Conservation (phyloP, 2,797 vertebrate genomes). For the Gadopsis bispinosus region DNA sequence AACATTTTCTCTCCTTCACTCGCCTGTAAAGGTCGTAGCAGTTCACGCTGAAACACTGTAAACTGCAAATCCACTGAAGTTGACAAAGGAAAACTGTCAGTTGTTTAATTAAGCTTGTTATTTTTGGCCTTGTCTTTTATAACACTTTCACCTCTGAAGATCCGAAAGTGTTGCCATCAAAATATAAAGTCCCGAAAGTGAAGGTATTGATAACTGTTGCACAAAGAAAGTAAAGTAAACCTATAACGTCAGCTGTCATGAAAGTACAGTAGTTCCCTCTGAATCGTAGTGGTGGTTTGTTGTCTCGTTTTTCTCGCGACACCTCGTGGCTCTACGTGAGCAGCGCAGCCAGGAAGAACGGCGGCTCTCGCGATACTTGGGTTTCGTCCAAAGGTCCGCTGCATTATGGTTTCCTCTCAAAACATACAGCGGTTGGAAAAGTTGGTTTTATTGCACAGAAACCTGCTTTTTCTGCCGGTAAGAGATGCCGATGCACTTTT, state of each 20-base stretch:
- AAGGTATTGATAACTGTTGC: no score
- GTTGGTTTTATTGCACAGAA: background rate
- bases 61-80: no score
- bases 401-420: background rate
- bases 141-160: no score
- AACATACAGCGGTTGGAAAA: background rate
- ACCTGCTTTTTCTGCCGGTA: conserved; percentile 1
- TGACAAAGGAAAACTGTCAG: no score
- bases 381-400: background rate
- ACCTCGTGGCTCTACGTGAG: background rate
- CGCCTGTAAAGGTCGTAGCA: background rate
- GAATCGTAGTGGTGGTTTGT: background rate
- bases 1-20: background rate
- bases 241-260: no score
- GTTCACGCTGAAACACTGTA: no score
- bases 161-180: no score
- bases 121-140: no score
- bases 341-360: accelerated
- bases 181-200: no score
- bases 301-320: conserved; percentile 28
- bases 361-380: conserved; percentile 43
- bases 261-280: no score
- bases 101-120: no score
- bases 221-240: no score
- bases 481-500: background rate